Evolutionary conservation across 2,113 vertebrate genomes (phyloP).

Genomic region (Psittacara wagleri): DNA sequence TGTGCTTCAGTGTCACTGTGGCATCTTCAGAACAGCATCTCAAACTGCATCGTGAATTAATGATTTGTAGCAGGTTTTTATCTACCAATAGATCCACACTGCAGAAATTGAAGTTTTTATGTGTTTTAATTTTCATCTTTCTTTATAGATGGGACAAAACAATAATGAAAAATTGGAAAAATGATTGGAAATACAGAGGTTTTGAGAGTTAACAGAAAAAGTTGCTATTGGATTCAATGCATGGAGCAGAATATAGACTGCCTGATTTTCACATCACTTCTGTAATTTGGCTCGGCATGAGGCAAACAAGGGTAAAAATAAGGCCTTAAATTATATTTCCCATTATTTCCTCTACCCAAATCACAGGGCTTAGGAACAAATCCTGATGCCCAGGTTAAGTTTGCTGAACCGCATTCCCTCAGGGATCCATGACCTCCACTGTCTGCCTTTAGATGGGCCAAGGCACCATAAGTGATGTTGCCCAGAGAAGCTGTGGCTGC

Average conservation of each 20-base stretch:
- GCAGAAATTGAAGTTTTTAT: neutral
- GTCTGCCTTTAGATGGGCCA: neutral
- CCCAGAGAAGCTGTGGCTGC: neutral
- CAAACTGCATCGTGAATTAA: neutral
- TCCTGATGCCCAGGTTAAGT: neutral
- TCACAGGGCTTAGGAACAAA: neutral
- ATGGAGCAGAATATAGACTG: neutral
- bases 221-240: neutral
- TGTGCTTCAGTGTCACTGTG: neutral
- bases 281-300: neutral
- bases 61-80: conserved; percentile 25
- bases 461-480: accelerated
- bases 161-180: conserved; percentile 21
- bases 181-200: neutral
- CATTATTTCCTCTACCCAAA: neutral
- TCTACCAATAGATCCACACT: neutral
- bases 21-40: neutral
- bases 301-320: neutral
- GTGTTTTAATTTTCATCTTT: conserved; percentile 30
- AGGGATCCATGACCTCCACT: neutral
- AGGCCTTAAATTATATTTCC: neutral
- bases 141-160: conserved; percentile 21
- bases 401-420: neutral
- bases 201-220: neutral
- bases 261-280: neutral